Evolutionary conservation across 1,140 invertebrate species (phyloP).

Genomic region (Cotesia vestalis): DNA sequence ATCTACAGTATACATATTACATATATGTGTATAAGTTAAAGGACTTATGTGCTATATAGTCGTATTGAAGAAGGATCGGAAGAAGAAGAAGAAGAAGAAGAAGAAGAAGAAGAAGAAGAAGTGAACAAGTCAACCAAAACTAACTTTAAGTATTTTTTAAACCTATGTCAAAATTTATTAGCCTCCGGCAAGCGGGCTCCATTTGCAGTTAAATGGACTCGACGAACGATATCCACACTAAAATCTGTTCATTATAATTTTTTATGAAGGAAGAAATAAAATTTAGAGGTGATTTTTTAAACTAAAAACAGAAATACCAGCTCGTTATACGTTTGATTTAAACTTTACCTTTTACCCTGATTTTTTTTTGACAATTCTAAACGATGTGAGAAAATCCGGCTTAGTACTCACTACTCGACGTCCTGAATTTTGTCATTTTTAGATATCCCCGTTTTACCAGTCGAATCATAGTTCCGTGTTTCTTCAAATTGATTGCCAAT

Average conservation of each 20-base stretch:
- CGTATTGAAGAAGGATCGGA: conserved; percentile 1
- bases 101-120: not conserved
- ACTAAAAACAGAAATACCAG: too few relatives aligned
- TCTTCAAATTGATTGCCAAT: conserved; percentile 52
- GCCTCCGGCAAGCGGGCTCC: conserved; percentile 14
- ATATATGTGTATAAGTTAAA: too few relatives aligned
- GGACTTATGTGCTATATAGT: conserved; percentile 2
- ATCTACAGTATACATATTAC: too few relatives aligned
- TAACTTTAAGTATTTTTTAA: not conserved
- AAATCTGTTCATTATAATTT: too few relatives aligned
- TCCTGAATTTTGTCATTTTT: not conserved
- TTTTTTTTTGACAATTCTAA: too few relatives aligned
- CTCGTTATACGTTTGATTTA: too few relatives aligned
- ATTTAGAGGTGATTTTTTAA: not conserved
- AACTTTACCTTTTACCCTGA: too few relatives aligned
- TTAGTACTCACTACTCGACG: too few relatives aligned
- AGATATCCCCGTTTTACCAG: not conserved
- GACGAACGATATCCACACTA: not conserved
- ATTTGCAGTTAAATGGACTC: conserved; percentile 2
- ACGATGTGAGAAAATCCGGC: too few relatives aligned
- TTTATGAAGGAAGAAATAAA: not conserved
- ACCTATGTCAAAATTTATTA: conserved; percentile 37
- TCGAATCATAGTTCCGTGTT: not conserved
- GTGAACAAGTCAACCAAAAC: not conserved
- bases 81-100: not conserved